Evolutionary conservation across 1,140 invertebrate species (phyloP).

Genomic region (Lamellibrachia luymesi): DNA sequence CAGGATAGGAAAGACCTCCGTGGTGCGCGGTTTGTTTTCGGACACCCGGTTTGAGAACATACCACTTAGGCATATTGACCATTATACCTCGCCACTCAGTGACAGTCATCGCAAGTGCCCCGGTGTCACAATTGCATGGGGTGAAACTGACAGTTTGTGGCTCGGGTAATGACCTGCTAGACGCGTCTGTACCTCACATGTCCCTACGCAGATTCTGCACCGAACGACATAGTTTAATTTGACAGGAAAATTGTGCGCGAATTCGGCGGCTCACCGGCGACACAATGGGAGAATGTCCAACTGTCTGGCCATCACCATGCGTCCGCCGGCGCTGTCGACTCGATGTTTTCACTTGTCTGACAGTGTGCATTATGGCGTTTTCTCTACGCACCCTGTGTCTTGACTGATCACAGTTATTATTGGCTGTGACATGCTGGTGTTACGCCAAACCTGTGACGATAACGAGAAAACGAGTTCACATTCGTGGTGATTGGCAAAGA

Average conservation of each 20-base stretch:
- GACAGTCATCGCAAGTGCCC: background rate
- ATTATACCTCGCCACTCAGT: background rate
- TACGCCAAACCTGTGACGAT: background rate
- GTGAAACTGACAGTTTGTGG: background rate
- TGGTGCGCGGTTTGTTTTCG: background rate
- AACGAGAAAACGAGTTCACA: background rate
- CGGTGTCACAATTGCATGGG: background rate
- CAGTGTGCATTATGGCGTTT: conserved; percentile 4
- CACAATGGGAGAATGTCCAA: background rate
- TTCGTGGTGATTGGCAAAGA: background rate
- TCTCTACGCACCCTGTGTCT: background rate
- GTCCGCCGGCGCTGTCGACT: background rate
- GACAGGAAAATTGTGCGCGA: background rate
- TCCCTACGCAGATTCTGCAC: background rate
- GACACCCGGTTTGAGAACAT: background rate
- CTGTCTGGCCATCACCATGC: background rate
- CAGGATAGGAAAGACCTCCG: background rate
- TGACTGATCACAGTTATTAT: background rate
- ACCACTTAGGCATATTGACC: background rate
- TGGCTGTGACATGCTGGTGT: background rate
- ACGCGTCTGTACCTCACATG: background rate
- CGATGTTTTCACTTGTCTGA: background rate
- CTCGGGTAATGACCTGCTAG: background rate
- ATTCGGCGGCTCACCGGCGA: background rate
- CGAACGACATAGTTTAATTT: conserved; percentile 1